A percentile compares a stretch with the other conserved stretches of the same genome.
Evolutionary conservation across 2,113 vertebrate genomes (phyloP).

Genomic region (Chroicocephalus ridibundus): DNA sequence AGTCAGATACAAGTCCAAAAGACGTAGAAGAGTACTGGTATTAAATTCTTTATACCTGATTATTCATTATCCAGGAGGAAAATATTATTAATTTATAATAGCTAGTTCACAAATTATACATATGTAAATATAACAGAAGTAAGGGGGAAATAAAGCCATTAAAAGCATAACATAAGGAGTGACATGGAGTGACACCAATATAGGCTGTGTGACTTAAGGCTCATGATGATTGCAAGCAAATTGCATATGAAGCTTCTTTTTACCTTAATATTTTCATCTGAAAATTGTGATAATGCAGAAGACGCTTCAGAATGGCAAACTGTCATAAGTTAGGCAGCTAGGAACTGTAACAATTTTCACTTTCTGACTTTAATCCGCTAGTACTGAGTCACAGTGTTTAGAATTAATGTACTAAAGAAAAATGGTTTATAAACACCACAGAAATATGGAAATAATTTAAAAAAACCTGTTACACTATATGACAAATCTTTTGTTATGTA

Average conservation of each 20-base stretch:
- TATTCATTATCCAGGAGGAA: neutral
- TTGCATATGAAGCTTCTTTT: neutral
- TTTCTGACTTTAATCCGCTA: neutral
- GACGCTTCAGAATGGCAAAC: neutral
- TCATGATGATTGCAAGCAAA: neutral
- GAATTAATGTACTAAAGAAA: neutral
- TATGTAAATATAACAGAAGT: neutral
- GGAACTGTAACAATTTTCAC: neutral
- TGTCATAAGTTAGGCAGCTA: neutral
- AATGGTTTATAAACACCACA: neutral
- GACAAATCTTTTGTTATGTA: neutral
- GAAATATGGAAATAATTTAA: neutral
- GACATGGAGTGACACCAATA: accelerated
- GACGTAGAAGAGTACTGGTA: neutral
- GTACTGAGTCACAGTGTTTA: neutral
- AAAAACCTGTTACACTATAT: neutral
- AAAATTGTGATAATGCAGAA: neutral
- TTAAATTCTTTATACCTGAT: neutral
- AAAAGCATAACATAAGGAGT: neutral
- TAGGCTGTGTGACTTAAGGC: neutral
- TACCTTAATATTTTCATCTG: neutral
- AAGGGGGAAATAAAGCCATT: neutral
- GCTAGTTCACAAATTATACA: neutral
- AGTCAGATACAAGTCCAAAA: neutral
- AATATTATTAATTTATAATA: neutral